Evolutionary conservation across 2,888 invertebrate species (phyloP).

Genomic region (Graphium colonna): DNA sequence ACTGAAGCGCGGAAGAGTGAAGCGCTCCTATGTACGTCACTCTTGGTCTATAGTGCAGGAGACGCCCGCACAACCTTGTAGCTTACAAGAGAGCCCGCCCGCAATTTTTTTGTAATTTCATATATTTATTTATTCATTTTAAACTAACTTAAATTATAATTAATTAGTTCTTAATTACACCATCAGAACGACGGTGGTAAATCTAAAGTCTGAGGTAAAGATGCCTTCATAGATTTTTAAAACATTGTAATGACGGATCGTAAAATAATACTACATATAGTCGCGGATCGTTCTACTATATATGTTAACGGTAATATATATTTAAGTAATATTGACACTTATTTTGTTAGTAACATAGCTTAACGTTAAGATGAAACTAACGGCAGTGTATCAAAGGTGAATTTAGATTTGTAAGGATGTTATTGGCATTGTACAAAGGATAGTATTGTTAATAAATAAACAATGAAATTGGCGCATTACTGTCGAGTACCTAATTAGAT

Average conservation of each 20-base stretch:
- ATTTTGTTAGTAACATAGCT: conserved; percentile 73
- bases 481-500: conserved; percentile 80
- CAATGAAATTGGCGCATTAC: conserved; percentile 79
- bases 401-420: conserved; percentile 66
- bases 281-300: conserved; percentile 68
- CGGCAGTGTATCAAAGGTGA: conserved; percentile 70
- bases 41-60: not conserved
- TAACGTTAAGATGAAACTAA: conserved; percentile 66
- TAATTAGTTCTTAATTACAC: conserved; percentile 69
- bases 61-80: conserved; percentile 27
- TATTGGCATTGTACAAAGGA: conserved; percentile 78
- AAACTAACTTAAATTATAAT: conserved; percentile 67
- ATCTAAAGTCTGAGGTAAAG: conserved; percentile 80
- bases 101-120: conserved; percentile 59
- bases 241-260: conserved; percentile 63
- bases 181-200: conserved; percentile 72
- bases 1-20: conserved; percentile 2
- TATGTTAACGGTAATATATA: conserved; percentile 61
- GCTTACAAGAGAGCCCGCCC: conserved; percentile 41
- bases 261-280: conserved; percentile 52
- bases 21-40: too few relatives aligned
- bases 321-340: conserved; percentile 76
- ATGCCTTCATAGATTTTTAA: conserved; percentile 79
- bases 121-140: conserved; percentile 70
- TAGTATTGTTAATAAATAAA: conserved; percentile 73